Evolutionary conservation across 2,797 vertebrate species (phyloP).

Genomic region (Acanthiza pusilla): DNA sequence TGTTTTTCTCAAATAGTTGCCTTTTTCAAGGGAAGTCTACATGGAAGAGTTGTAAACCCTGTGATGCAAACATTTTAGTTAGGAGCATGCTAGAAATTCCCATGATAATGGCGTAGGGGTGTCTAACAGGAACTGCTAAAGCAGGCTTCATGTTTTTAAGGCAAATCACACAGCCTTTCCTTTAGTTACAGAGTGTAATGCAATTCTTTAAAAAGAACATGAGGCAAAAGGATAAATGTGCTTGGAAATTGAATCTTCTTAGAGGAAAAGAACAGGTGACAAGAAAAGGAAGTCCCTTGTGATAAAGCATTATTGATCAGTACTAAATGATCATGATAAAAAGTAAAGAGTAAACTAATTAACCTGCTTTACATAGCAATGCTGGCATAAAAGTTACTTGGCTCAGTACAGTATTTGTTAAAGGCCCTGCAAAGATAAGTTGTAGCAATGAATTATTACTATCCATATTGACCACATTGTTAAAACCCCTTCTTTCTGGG

Average conservation of each 20-base stretch:
- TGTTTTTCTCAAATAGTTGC: background rate
- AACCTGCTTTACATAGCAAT: background rate
- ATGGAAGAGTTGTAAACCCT: background rate
- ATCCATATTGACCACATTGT: background rate
- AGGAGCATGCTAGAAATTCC: background rate
- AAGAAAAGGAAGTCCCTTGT: background rate
- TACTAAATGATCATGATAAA: background rate
- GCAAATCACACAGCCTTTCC: background rate
- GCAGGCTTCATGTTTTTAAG: background rate
- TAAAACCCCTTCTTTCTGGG: background rate
- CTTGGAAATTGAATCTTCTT: constrained; percentile 2
- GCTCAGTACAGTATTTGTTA: background rate
- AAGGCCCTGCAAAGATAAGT: background rate
- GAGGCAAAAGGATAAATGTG: background rate
- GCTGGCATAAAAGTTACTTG: background rate
- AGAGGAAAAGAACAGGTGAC: background rate
- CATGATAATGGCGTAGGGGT: background rate
- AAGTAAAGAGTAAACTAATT: background rate
- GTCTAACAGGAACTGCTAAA: background rate
- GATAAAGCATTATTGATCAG: background rate
- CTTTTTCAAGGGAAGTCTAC: background rate
- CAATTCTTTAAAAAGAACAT: background rate
- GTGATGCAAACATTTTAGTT: background rate
- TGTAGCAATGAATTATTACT: background rate
- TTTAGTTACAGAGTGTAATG: background rate